A percentile compares a stretch with the other conserved stretches of the same genome.
Evolutionary conservation across 1,140 invertebrate species (phyloP).

Genomic region (Mya arenaria): DNA sequence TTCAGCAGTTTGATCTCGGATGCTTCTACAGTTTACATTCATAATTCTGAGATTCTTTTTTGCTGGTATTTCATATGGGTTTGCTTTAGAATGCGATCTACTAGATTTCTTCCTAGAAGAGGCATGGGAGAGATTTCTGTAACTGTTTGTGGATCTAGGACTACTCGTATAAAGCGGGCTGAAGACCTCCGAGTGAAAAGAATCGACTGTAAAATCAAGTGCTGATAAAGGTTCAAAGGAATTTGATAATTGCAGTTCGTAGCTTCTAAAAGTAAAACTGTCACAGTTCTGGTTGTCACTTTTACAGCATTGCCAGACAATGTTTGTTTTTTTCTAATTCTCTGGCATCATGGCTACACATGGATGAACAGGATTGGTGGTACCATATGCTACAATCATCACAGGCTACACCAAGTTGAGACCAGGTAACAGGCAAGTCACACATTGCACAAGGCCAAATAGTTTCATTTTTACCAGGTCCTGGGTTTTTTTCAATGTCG

Average conservation of each 20-base stretch:
- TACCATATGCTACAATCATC: slow-evolving; percentile 51
- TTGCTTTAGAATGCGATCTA: neutral
- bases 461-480: slow-evolving; percentile 1
- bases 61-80: slow-evolving; percentile 5
- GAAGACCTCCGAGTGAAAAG: neutral
- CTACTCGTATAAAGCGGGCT: slow-evolving; percentile 11
- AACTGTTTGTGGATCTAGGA: neutral
- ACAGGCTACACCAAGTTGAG: slow-evolving; percentile 23
- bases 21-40: slow-evolving; percentile 24
- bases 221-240: neutral
- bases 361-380: slow-evolving; percentile 52
- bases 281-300: slow-evolving; percentile 9
- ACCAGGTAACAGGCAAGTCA: slow-evolving; percentile 45
- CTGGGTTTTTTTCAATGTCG: slow-evolving; percentile 49
- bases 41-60: slow-evolving; percentile 24
- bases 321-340: too few species aligned
- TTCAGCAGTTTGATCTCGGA: slow-evolving; percentile 14
- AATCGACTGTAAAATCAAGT: neutral
- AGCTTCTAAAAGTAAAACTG: slow-evolving; percentile 29
- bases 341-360: too few species aligned
- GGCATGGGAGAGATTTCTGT: neutral
- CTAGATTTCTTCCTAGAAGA: neutral
- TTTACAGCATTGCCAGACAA: slow-evolving; percentile 53
- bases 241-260: neutral
- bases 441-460: slow-evolving; percentile 52